Percentiles rank a stretch among this genome's conserved stretches.
Evolutionary conservation across 2,113 vertebrate species (phyloP).

Genomic region (Chiloscyllium plagiosum): DNA sequence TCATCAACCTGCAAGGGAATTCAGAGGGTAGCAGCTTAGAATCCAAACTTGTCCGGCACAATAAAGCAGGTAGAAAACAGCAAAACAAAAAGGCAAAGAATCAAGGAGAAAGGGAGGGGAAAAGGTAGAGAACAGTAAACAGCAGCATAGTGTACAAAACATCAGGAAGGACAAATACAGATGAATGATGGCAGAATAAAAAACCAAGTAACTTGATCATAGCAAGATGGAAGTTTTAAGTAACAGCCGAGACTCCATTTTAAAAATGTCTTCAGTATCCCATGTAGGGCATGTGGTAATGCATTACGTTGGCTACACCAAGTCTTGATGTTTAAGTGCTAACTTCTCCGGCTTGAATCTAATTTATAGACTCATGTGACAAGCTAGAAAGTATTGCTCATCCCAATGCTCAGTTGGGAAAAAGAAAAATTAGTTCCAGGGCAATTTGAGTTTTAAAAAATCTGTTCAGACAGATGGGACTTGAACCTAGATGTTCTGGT

Average conservation of each 20-base stretch:
- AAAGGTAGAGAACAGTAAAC: slow-evolving; percentile 41
- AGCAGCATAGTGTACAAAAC: slow-evolving; percentile 30
- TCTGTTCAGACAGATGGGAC: too few relatives aligned
- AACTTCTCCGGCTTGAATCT: not conserved
- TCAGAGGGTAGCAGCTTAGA: slow-evolving; percentile 91
- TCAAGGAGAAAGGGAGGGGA: slow-evolving; percentile 46
- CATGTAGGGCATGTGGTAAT: not conserved
- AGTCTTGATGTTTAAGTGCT: not conserved
- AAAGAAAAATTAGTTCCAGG: not conserved
- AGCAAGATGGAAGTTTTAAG: too few relatives aligned
- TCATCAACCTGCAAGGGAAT: slow-evolving; percentile 99
- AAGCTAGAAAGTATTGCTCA: not conserved
- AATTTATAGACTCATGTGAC: too few relatives aligned
- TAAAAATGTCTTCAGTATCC: not conserved
- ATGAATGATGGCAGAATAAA: slow-evolving; percentile 31
- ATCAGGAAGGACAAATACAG: slow-evolving; percentile 36
- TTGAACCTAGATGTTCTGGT: too few relatives aligned
- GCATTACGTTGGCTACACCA: not conserved
- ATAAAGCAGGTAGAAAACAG: slow-evolving; percentile 69
- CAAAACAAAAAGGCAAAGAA: slow-evolving; percentile 51
- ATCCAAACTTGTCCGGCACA: slow-evolving; percentile 65
- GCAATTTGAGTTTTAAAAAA: too few relatives aligned
- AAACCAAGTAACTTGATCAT: not conserved
- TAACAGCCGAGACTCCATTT: not conserved
- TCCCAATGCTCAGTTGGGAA: not conserved